phyloP scores from a whole-genome alignment of 2,113 vertebrate species.

The Bagarius yarrelli region DNA sequence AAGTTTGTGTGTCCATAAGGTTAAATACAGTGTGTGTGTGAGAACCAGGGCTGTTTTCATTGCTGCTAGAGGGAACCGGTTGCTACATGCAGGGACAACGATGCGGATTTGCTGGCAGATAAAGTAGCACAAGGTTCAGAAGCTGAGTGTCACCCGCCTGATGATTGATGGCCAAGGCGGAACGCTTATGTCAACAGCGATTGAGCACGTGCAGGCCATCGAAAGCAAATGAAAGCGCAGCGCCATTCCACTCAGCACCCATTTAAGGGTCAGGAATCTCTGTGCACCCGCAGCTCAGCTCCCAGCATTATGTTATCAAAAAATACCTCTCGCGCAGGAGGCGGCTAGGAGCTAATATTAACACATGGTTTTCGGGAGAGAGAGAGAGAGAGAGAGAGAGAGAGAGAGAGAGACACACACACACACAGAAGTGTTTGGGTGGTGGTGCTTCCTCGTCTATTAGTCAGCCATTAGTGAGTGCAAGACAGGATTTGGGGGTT shows the following conservation, averaged over 20 bases:
- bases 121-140: constrained; percentile 62
- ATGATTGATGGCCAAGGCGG: constrained; percentile 75
- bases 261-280: constrained; percentile 72
- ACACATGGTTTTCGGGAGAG: constrained; percentile 40
- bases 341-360: constrained; percentile 20
- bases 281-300: constrained; percentile 57
- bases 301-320: constrained; percentile 69
- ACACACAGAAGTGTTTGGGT: constrained; percentile 23
- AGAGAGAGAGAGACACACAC: constrained; percentile 19
- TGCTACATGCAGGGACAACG: constrained; percentile 61
- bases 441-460: constrained; percentile 10
- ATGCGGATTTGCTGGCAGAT: constrained; percentile 61
- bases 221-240: constrained; percentile 44
- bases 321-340: constrained; percentile 27
- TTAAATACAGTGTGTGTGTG: constrained; percentile 37
- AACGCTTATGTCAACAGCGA: constrained; percentile 76
- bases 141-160: constrained; percentile 65
- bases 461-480: constrained; percentile 45
- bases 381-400: not conserved
- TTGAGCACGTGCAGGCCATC: constrained; percentile 69
- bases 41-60: constrained; percentile 42
- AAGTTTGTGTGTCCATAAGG: constrained; percentile 28
- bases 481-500: constrained; percentile 56
- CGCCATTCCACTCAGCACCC: constrained; percentile 65
- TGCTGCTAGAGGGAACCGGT: constrained; percentile 57